Evolutionary conservation across 2,888 invertebrate genomes (phyloP).

Genomic region (Hypolimnas misippus): DNA sequence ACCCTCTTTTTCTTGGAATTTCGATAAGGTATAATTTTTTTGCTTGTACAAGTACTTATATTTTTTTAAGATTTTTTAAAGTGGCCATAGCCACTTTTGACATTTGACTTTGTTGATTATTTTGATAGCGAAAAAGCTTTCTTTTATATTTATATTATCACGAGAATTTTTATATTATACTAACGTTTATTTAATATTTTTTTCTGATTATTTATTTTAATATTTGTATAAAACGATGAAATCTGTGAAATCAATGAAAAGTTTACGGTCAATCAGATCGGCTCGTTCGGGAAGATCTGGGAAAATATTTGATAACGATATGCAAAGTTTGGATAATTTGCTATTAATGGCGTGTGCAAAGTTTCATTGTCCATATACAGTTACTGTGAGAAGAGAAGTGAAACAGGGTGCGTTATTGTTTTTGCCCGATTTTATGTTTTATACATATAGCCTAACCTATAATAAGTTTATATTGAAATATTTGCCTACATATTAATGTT

Average conservation of each 20-base stretch:
- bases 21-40: too few species aligned
- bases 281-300: slow-evolving; percentile 24
- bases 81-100: slow-evolving; percentile 10
- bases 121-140: slow-evolving; percentile 18
- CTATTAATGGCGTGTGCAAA: slow-evolving; percentile 46
- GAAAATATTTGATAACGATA: slow-evolving; percentile 24
- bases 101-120: slow-evolving; percentile 11
- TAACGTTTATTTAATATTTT: slow-evolving; percentile 16
- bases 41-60: too few species aligned
- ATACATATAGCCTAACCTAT: too few species aligned
- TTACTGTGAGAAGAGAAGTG: slow-evolving; percentile 47
- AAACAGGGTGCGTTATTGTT: slow-evolving; percentile 21
- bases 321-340: slow-evolving; percentile 46
- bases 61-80: too few species aligned
- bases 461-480: too few species aligned
- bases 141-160: too few species aligned
- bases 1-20: too few species aligned
- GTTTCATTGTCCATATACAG: slow-evolving; percentile 47
- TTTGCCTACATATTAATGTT: too few species aligned
- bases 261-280: slow-evolving; percentile 40
- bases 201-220: neutral
- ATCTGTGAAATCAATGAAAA: slow-evolving; percentile 24
- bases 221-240: slow-evolving; percentile 22
- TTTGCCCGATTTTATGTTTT: neutral
- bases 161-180: slow-evolving; percentile 25